Evolutionary conservation across 2,888 invertebrate genomes (phyloP).

Genomic region (Cantharis lateralis): DNA sequence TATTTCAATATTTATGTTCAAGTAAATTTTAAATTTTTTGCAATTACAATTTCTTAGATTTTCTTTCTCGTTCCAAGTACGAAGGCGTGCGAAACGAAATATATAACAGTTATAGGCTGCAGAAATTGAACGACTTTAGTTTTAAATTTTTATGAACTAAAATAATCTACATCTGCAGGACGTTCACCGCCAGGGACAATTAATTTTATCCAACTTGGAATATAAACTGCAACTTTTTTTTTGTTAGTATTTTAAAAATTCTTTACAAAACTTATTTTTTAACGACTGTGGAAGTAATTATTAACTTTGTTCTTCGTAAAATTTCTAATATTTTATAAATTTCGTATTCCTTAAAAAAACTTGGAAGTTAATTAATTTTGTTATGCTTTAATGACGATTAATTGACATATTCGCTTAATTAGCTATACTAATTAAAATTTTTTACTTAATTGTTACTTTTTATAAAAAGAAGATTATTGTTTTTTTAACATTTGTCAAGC

Average conservation of each 20-base stretch:
- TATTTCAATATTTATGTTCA: slow-evolving; percentile 12
- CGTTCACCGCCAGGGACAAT: slow-evolving; percentile 16
- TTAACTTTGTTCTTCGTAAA: background rate
- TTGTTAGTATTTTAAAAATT: background rate
- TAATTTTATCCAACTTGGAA: slow-evolving; percentile 5
- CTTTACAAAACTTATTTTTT: background rate
- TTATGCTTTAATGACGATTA: background rate
- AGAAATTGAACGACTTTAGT: background rate
- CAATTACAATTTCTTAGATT: slow-evolving; percentile 5
- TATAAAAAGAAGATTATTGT: background rate
- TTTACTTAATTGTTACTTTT: background rate
- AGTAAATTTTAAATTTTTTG: slow-evolving; percentile 16
- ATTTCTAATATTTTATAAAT: background rate
- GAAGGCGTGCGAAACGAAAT: background rate
- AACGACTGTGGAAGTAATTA: background rate
- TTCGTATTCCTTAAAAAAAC: background rate
- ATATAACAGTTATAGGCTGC: background rate
- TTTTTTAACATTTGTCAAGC: background rate
- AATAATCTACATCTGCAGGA: slow-evolving; percentile 14
- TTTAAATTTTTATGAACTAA: slow-evolving; percentile 17
- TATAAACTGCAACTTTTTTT: background rate
- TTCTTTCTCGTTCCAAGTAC: background rate
- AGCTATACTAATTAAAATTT: background rate
- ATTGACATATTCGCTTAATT: background rate
- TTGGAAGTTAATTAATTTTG: background rate